Conservation (phyloP, 2,113 vertebrate genomes). For the Chionis minor region DNA sequence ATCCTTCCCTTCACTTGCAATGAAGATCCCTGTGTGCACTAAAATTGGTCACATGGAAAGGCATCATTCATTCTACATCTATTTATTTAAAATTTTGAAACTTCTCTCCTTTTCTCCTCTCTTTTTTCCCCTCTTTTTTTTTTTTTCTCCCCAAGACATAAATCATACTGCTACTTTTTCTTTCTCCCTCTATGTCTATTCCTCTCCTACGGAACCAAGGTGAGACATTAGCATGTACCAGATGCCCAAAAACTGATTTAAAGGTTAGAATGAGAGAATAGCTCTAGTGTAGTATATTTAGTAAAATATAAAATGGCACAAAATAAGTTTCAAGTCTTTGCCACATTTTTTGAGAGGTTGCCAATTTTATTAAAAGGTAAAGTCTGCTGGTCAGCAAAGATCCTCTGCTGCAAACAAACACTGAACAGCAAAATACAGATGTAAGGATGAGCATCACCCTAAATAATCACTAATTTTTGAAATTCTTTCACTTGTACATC, state of each 20-base stretch:
- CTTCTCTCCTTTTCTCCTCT: not conserved
- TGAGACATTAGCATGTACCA: not conserved
- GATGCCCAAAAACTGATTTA: not conserved
- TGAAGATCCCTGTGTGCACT: not conserved
- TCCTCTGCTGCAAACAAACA: not conserved
- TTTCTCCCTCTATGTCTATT: not conserved
- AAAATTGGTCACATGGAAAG: not conserved
- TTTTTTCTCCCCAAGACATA: not conserved
- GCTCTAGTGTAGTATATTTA: not conserved
- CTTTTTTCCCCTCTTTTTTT: too few species aligned
- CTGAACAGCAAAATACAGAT: not conserved
- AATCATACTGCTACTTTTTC: not conserved
- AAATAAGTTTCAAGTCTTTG: not conserved
- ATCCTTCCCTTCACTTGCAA: not conserved
- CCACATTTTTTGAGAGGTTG: not conserved
- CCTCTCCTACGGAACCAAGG: not conserved
- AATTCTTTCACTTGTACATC: not conserved
- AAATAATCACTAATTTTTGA: not conserved
- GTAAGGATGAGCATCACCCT: not conserved
- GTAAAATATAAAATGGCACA: not conserved
- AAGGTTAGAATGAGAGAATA: not conserved
- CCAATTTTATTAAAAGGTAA: not conserved
- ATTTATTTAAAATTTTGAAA: not conserved
- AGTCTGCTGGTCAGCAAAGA: not conserved
- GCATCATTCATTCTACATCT: not conserved